Conservation (phyloP, 2,888 invertebrate species). For the Lottia scabra region DNA sequence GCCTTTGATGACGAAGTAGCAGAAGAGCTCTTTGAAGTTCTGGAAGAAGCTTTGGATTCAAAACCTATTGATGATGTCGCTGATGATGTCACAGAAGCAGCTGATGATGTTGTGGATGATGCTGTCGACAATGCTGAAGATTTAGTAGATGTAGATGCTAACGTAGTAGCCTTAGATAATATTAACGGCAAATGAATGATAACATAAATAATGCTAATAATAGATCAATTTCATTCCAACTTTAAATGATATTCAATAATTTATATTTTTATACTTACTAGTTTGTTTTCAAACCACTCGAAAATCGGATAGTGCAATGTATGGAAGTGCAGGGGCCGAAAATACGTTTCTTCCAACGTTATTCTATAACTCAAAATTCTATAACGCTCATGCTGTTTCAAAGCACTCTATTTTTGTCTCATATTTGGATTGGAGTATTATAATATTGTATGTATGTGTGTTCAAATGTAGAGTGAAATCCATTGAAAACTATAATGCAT, state of each 20-base stretch:
- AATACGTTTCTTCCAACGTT: too few species aligned
- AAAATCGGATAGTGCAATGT: too few species aligned
- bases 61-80: constrained; percentile 1
- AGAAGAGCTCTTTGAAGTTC: background rate
- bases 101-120: background rate
- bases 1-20: background rate
- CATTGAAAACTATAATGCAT: constrained; percentile 3
- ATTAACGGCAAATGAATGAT: background rate
- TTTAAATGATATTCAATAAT: too few species aligned
- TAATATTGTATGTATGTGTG: background rate
- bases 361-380: too few species aligned
- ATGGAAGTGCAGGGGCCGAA: too few species aligned
- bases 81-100: background rate
- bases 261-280: too few species aligned
- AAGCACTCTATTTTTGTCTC: background rate
- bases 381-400: too few species aligned
- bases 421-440: background rate
- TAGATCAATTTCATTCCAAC: too few species aligned
- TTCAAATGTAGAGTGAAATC: constrained; percentile 6
- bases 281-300: too few species aligned
- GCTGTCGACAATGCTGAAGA: background rate
- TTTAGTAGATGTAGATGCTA: too few species aligned
- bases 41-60: background rate
- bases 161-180: background rate
- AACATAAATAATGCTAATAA: too few species aligned